phyloP scores from a whole-genome alignment of 2,888 invertebrate species.

The Macaria notata region DNA sequence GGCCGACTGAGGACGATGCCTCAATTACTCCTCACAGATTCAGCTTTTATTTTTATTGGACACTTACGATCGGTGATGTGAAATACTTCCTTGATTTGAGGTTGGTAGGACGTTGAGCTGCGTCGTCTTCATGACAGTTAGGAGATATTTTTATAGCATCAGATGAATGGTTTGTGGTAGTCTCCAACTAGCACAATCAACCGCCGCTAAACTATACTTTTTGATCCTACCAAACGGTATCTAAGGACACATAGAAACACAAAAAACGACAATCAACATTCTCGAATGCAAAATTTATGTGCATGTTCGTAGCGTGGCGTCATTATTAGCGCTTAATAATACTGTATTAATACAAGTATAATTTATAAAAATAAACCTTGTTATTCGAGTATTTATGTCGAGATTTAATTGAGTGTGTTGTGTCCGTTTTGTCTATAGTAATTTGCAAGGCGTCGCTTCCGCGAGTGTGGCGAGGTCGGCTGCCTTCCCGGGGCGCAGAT shows the following conservation, averaged over 20 bases:
- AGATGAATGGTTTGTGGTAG: too few relatives aligned
- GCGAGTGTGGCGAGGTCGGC: constrained; percentile 56
- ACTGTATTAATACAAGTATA: constrained; percentile 8
- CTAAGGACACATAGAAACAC: neutral
- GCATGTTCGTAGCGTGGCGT: constrained; percentile 11
- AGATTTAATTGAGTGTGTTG: constrained; percentile 42
- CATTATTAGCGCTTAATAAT: constrained; percentile 14
- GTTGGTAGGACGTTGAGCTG: too few relatives aligned
- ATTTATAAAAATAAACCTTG: constrained; percentile 20
- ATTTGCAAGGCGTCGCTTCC: constrained; percentile 75
- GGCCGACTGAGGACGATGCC: constrained; percentile 21
- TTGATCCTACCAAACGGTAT: too few relatives aligned
- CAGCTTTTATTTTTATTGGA: neutral
- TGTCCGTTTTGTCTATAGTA: constrained; percentile 55
- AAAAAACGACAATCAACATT: constrained; percentile 16
- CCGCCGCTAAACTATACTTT: too few relatives aligned
- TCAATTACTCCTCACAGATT: constrained; percentile 1
- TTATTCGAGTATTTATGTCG: constrained; percentile 27
- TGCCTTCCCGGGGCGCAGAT: constrained; percentile 33
- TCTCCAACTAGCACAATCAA: too few relatives aligned
- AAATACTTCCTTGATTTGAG: too few relatives aligned
- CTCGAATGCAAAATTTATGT: constrained; percentile 15
- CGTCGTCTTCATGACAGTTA: too few relatives aligned
- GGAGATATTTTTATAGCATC: too few relatives aligned
- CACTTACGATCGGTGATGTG: too few relatives aligned